Base-by-base conservation (phyloP, 2,113 vertebrate species). In the Thamnophis sirtalis region DNA sequence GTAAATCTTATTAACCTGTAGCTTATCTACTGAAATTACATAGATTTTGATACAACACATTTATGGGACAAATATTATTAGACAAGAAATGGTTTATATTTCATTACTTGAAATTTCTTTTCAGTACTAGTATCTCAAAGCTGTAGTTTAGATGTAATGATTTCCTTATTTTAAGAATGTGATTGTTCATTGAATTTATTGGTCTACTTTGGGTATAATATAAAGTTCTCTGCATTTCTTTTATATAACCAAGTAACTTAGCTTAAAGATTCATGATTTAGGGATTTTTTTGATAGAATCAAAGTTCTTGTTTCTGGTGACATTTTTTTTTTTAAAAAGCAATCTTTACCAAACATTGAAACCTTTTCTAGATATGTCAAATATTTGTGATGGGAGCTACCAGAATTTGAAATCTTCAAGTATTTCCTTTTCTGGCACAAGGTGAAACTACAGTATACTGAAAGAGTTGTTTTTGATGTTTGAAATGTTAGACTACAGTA, bases 1-100 rank as follows among this genome's bases (percentile, higher is more conserved):
- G 93, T 84, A 94, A 92, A 91, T 84, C 95, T 96, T 93, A 96
- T 96, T 97, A 97, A 98, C 97, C 97, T 98, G 98, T 98, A 95
- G 98, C 97, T 96, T 95, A 33, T 96, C 96, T 94, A 92, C 95
- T 94, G 96, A 38, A 80, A 73, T 96, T 97, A 97, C 97, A 97
- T 97, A 97, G 97, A 92, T 87, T 95, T 85, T 86, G 51, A 85
- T n/a, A 91, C 93, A 94, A 94, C 91, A 54, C 91, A 95, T 51
- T 86, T 55, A 48, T 54, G 91, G 93, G 84, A 84, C 33, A 68
- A 90, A 87, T 86, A 17, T 91, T 86, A 19, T 88, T 93, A 90
- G 0, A 55, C 9, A 90, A n/a, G 38, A 93, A 38, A 60, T 93
- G 88, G 87, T 89, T 58, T 92, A 73, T 68, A 28, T 50, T 91